A percentile compares a stretch with the other conserved stretches of the same genome.
phyloP scores from a whole-genome alignment of 2,113 vertebrate species.

The Anthoscopus minutus region DNA sequence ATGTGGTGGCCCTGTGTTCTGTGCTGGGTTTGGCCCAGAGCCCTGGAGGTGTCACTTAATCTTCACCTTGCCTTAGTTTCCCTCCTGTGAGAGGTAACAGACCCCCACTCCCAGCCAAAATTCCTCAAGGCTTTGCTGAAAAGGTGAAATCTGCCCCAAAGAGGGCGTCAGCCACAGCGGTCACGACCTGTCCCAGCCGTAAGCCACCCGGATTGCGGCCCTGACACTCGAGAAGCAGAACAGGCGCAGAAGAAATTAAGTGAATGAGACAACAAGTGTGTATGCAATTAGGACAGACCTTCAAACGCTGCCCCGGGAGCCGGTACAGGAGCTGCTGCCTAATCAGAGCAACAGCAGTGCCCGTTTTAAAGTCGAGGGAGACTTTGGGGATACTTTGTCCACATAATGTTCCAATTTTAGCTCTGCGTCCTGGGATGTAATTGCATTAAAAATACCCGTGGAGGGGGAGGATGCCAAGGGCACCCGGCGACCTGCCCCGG shows the following conservation, averaged over 20 bases:
- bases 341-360: background rate
- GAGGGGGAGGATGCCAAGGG: constrained; percentile 29
- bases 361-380: background rate
- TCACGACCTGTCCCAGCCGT: background rate
- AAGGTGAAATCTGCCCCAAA: background rate
- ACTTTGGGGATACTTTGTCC: constrained; percentile 47
- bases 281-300: background rate
- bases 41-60: background rate
- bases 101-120: fast-evolving
- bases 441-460: constrained; percentile 44
- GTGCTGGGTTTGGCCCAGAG: background rate
- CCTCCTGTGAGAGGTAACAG: background rate
- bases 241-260: background rate
- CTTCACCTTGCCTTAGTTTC: background rate
- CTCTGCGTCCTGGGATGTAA: background rate
- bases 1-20: background rate
- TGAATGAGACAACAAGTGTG: constrained; percentile 38
- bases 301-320: background rate
- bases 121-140: fast-evolving
- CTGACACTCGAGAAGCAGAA: constrained; percentile 25
- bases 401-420: constrained; percentile 64
- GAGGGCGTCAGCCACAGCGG: too few relatives aligned
- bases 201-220: background rate
- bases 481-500: background rate
- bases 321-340: background rate